These are phyloP conservation scores for Sitobion miscanthi DNA, from an alignment of 1,140 invertebrate genomes.

Conservation along the genomic window DNA sequence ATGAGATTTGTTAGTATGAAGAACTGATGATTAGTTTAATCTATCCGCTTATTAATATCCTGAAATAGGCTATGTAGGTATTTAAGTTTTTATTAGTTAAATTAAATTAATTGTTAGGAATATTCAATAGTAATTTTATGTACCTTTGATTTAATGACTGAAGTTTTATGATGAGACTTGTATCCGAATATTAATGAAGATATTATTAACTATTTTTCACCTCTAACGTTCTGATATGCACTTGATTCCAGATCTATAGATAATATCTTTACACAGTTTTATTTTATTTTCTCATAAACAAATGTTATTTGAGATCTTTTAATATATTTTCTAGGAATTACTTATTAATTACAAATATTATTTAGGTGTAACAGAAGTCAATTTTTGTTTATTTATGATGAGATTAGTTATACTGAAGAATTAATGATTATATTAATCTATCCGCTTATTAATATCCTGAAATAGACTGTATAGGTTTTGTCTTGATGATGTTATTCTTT, in stretches of 20 bases:
- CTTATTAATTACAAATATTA: background rate
- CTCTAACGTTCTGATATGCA: slow-evolving; percentile 62
- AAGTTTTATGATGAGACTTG: slow-evolving; percentile 26
- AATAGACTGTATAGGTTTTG: background rate
- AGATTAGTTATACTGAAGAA: background rate
- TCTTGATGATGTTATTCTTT: too few relatives aligned
- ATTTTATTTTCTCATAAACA: too few relatives aligned
- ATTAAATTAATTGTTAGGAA: background rate
- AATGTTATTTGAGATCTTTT: too few relatives aligned
- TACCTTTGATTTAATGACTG: background rate
- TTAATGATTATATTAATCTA: slow-evolving; percentile 3
- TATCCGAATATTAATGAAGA: slow-evolving; percentile 58
- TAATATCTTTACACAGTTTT: too few relatives aligned
- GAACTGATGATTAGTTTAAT: slow-evolving; percentile 5
- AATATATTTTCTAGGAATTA: too few relatives aligned
- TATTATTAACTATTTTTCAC: slow-evolving; percentile 60
- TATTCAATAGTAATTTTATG: background rate
- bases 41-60: slow-evolving; percentile 50
- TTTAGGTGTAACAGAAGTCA: too few relatives aligned
- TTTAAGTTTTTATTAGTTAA: background rate
- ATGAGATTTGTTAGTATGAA: slow-evolving; percentile 34
- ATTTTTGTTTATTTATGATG: slow-evolving; percentile 38
- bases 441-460: slow-evolving; percentile 55
- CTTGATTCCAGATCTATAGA: too few relatives aligned
- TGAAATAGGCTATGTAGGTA: slow-evolving; percentile 22